These are phyloP conservation scores for Salminus brasiliensis DNA, from an alignment of 2,113 vertebrate genomes.

Conservation along the genomic window DNA sequence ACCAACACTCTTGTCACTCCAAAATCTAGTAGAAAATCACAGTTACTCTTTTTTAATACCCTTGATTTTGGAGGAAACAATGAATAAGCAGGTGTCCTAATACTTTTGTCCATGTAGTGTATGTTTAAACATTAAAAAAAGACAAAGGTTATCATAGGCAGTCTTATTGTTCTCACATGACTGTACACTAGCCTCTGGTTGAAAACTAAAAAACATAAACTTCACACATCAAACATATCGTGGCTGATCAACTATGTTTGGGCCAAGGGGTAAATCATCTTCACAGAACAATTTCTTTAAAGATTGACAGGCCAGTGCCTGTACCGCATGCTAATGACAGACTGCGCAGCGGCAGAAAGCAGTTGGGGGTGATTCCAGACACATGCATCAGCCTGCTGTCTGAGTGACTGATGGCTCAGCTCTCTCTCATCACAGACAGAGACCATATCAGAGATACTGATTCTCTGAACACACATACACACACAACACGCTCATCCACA, in stretches of 20 bases:
- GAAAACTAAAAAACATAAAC: too few relatives aligned
- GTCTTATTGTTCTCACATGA: too few relatives aligned
- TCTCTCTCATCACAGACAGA: constrained; percentile 46
- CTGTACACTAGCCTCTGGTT: too few relatives aligned
- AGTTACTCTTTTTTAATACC: too few relatives aligned
- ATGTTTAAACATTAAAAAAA: too few relatives aligned
- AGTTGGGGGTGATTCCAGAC: not conserved
- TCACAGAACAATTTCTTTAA: not conserved
- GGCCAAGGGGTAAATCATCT: not conserved
- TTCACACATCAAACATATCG: too few relatives aligned
- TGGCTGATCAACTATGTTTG: not conserved
- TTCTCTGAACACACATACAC: constrained; percentile 46
- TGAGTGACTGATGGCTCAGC: constrained; percentile 27
- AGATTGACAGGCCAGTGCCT: not conserved
- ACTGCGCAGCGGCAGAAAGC: not conserved
- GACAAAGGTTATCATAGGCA: too few relatives aligned
- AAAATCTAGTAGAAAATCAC: too few relatives aligned
- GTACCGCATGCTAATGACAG: not conserved
- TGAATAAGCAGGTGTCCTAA: too few relatives aligned
- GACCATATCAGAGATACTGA: constrained; percentile 46
- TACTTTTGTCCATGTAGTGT: too few relatives aligned
- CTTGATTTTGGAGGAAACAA: too few relatives aligned
- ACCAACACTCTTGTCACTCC: too few relatives aligned
- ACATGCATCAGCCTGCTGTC: not conserved
- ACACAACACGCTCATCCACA: constrained; percentile 16